Base-by-base conservation (phyloP, 2,888 invertebrate species). In the Latrodectus hesperus region DNA sequence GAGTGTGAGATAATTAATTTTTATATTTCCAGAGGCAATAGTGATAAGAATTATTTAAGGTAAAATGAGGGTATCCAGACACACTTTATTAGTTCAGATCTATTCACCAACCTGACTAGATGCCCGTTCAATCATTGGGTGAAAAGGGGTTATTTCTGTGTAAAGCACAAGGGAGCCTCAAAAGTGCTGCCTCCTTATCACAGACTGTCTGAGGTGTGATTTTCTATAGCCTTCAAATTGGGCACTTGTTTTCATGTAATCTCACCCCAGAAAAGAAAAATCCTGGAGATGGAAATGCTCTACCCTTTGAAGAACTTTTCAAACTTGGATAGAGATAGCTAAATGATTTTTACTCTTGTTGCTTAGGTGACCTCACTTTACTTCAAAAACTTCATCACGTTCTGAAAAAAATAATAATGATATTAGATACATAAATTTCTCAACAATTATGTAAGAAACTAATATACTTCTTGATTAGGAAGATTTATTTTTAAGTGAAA, bases 181-280 rank as follows among this genome's bases (percentile, higher is more conserved):
- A 76, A 84, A 74, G 83, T 77, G 84, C 84, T 84, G 84, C 78
- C 84, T 84, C 84, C 84, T 73, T 87, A 87, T 87, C 86, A 87
- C 86, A 87, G 86, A 87, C 81, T 87, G 81, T 87, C 86, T 80
- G 81, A 76, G 71, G 81, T 60, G 81, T 81, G 86, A 81, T 79
- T 73, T 70, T 70, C 75, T 74, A 75, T 76, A 83, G 70, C 75
- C 82, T 83, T 83, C 70, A 53, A 60, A 71, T 71, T 52, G 84
- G 77, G 77, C 77, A 83, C 73, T 80, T 80, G 80, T 72, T 84
- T 84, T 71, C 67, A 70, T 77, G 72, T 84, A 76, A 65, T 84
- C 85, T 68, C 85, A 85, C 85, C 74, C 80, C 85, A 85, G 84
- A 73, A 84, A 60, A 60, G 60, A 60, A 38, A 38, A 72, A 55